A percentile compares a stretch with the other conserved stretches of the same genome.
These are phyloP conservation scores for Leptobrachium leishanense DNA, from an alignment of 2,113 vertebrate genomes.

Conservation along the genomic window DNA sequence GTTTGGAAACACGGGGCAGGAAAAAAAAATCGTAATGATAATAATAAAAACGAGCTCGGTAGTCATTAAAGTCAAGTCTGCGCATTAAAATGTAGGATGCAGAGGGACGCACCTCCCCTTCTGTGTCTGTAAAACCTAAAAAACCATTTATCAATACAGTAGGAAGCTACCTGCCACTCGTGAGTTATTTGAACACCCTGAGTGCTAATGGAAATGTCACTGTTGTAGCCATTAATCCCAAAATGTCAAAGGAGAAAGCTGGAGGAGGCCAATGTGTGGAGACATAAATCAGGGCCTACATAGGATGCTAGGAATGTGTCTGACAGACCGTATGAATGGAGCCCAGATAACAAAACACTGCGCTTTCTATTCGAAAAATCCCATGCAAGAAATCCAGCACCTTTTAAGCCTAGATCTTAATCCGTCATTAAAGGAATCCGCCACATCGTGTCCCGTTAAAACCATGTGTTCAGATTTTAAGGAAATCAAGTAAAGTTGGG, in stretches of 20 bases:
- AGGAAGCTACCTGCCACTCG: slow-evolving; percentile 66
- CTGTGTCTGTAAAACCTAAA: slow-evolving; percentile 50
- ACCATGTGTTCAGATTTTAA: no score
- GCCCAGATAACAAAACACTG: slow-evolving; percentile 57
- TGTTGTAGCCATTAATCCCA: slow-evolving; percentile 60
- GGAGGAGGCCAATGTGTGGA: slow-evolving; percentile 59
- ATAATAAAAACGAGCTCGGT: slow-evolving; percentile 12
- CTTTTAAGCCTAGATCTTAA: background rate
- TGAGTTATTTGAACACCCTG: slow-evolving; percentile 65
- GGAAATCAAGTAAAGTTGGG: no score
- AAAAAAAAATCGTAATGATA: background rate
- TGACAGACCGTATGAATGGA: slow-evolving; percentile 66
- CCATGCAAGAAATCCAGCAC: slow-evolving; percentile 32
- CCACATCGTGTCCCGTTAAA: no score
- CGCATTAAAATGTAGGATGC: slow-evolving; percentile 44
- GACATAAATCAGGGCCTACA: slow-evolving; percentile 65
- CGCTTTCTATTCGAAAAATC: slow-evolving; percentile 38
- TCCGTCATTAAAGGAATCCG: slow-evolving; percentile 2
- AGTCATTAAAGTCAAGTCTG: slow-evolving; percentile 33
- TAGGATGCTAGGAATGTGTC: slow-evolving; percentile 61
- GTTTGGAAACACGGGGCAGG: slow-evolving; percentile 8
- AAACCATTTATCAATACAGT: slow-evolving; percentile 63
- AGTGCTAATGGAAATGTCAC: slow-evolving; percentile 67
- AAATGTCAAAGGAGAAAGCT: slow-evolving; percentile 61
- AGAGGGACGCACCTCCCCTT: slow-evolving; percentile 41